Percentiles rank a stretch among this genome's conserved stretches.
phyloP scores from a whole-genome alignment of 2,113 vertebrate species.

The Prunella fulvescens region DNA sequence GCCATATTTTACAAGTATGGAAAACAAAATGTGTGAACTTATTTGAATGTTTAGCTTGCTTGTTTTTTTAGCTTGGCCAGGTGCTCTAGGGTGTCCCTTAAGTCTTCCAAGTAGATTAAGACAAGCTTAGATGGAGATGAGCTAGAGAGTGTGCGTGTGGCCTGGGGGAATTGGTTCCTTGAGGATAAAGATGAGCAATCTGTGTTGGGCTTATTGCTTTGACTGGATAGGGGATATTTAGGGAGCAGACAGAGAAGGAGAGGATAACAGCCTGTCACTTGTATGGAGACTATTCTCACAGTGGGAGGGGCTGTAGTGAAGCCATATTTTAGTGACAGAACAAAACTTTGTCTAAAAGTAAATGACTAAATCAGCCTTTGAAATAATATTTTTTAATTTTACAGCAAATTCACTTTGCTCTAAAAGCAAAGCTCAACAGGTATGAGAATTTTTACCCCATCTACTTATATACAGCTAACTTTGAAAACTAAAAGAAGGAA shows the following conservation, averaged over 20 bases:
- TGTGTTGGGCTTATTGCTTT: not conserved
- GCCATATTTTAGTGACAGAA: rapidly evolving
- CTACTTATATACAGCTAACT: not conserved
- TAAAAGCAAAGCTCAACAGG: not conserved
- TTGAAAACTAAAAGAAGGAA: not conserved
- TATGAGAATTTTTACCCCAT: not conserved
- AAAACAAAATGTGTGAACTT: not conserved
- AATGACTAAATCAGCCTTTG: not conserved
- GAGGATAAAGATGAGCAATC: not conserved
- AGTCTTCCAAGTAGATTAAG: slow-evolving; percentile 27
- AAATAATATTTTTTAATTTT: not conserved
- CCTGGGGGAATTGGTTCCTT: not conserved
- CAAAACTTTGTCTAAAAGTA: not conserved
- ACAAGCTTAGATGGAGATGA: not conserved
- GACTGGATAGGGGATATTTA: not conserved
- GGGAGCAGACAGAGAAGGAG: not conserved
- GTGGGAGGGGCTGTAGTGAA: not conserved
- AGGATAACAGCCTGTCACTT: not conserved
- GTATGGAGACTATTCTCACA: rapidly evolving
- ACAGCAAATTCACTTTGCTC: not conserved
- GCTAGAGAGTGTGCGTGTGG: rapidly evolving
- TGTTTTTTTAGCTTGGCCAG: not conserved
- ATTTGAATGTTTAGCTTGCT: not conserved
- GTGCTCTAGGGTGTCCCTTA: not conserved
- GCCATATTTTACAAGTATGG: not conserved